phyloP scores from a whole-genome alignment of 2,113 vertebrate genomes.

The Lepidothrix coronata region DNA sequence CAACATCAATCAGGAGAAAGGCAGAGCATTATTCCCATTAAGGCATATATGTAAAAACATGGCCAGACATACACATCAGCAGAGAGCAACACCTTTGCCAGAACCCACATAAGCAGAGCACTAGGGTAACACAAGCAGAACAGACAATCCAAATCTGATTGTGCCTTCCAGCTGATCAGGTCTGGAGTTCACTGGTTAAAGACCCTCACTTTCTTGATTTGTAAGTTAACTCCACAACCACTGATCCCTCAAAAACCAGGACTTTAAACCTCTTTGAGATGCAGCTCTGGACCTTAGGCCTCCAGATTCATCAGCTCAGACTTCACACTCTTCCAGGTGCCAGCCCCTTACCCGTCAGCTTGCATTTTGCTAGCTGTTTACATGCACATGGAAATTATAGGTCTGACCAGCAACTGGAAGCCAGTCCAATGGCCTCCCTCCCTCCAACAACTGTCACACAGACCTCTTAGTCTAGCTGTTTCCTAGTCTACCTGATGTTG shows the following conservation, averaged over 20 bases:
- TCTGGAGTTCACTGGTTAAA: neutral
- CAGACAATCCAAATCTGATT: accelerated
- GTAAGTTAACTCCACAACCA: neutral
- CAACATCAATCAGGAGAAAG: neutral
- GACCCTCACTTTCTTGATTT: neutral
- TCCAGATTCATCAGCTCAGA: neutral
- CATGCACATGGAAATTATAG: neutral
- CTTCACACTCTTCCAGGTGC: neutral
- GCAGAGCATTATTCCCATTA: neutral
- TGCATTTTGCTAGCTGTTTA: neutral
- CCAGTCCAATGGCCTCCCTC: neutral
- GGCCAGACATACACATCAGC: neutral
- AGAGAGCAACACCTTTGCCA: neutral
- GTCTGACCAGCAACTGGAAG: neutral
- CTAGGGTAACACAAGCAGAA: neutral
- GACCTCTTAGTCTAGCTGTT: neutral
- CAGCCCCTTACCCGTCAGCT: neutral
- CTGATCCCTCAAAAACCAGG: neutral
- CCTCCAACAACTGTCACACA: neutral
- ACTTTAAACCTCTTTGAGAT: neutral
- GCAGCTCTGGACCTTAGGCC: neutral
- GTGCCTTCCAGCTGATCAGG: neutral
- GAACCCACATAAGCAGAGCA: neutral
- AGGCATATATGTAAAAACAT: neutral
- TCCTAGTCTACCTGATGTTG: neutral